Percentiles rank a stretch among this genome's conserved stretches.
Conservation (phyloP, 2,888 invertebrate species). For the Phasia obesa region DNA sequence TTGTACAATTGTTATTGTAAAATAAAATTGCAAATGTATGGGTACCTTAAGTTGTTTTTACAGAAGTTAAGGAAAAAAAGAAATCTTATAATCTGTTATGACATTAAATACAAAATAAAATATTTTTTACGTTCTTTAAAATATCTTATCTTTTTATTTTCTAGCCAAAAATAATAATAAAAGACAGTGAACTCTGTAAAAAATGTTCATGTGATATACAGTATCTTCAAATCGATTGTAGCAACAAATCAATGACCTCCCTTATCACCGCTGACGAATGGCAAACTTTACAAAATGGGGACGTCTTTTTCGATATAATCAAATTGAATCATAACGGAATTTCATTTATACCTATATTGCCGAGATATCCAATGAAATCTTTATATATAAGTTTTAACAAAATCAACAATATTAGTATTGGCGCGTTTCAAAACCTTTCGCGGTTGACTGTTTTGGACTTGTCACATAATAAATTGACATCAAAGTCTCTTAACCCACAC, state of each 20-base stretch:
- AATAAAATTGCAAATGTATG: too few relatives aligned
- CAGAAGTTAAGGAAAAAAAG: too few relatives aligned
- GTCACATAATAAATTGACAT: slow-evolving; percentile 87
- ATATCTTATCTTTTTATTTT: background rate
- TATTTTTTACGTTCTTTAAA: background rate
- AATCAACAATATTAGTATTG: slow-evolving; percentile 85
- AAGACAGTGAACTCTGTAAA: slow-evolving; percentile 83
- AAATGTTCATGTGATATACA: slow-evolving; percentile 83
- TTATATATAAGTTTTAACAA: slow-evolving; percentile 86
- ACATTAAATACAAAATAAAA: too few relatives aligned
- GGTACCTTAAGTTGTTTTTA: too few relatives aligned
- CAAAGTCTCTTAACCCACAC: slow-evolving; percentile 85
- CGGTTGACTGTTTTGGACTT: slow-evolving; percentile 86
- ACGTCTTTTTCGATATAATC: slow-evolving; percentile 77
- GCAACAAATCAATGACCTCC: slow-evolving; percentile 82
- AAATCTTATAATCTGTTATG: too few relatives aligned
- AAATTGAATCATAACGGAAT: slow-evolving; percentile 79
- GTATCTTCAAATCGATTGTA: slow-evolving; percentile 84
- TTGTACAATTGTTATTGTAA: too few relatives aligned
- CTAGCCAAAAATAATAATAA: slow-evolving; percentile 72
- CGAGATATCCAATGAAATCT: slow-evolving; percentile 82
- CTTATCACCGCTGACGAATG: slow-evolving; percentile 85
- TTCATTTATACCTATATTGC: slow-evolving; percentile 82
- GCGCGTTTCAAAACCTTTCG: slow-evolving; percentile 86
- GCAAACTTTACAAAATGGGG: slow-evolving; percentile 80